Base-by-base conservation (phyloP, 2,797 vertebrate species). In the Prunella strophiata region DNA sequence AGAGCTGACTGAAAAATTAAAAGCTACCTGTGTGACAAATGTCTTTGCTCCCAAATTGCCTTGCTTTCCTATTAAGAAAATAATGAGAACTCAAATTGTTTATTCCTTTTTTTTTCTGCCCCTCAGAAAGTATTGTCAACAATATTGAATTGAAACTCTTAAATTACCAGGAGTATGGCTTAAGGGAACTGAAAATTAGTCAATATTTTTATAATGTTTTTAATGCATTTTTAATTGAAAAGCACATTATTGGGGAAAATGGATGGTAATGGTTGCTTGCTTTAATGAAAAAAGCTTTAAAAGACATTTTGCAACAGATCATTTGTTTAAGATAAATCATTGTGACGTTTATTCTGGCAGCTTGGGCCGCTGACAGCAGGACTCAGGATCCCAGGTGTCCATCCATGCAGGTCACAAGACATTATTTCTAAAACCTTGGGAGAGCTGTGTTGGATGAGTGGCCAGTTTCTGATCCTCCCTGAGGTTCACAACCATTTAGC, bases 171-270 rank as follows among this genome's bases (percentile, higher is more conserved):
- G 66, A 93, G 73, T 81, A 48, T 70, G 55, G 89, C 89, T 95
- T 75, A 78, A 88, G 66, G 96, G 82, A 91, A 84, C 73, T 72
- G 76, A 81, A 93, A 94, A 95, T 94, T 66, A 88, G 82, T 94
- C 96, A 90, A 91, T 96, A 95, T 84, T 94, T 94, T 94, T 51
- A 40, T 94, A 61, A 92, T 34, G 50, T 22, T 95, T 96, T 83
- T 88, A 83, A 95, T 96, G 88, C 48, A 76, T 88, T 95, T 94
- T 94, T 96, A 96, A 94, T 91, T 95, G 88, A 94, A 95, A 96
- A 94, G 9, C 83, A 66, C 66, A 86, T 96, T 96, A 84, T 68
- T 94, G 74, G 32, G 54, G 63, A 30, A 96, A 96, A 96, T 84
- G 51, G 70, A 94, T 94, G 87, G 51, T 51, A 70, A 62, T 38